Evolutionary conservation across 2,113 vertebrate species (phyloP).

Genomic region (Pangasianodon hypophthalmus): DNA sequence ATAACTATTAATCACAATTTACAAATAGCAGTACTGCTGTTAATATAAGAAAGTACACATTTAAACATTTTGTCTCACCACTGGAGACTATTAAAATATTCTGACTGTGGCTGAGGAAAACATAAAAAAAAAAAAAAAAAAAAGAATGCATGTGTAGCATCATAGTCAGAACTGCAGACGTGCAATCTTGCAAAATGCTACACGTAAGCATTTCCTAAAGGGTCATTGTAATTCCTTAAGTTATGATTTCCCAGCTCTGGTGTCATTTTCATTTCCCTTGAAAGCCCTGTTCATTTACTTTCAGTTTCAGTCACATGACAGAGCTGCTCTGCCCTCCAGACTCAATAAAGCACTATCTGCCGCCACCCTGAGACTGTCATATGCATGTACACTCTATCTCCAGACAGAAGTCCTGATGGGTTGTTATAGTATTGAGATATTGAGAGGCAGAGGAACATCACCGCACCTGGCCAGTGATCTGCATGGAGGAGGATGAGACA

Average conservation of each 20-base stretch:
- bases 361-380: constrained; percentile 58
- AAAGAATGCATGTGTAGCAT: too few species aligned
- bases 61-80: neutral
- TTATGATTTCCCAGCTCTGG: neutral
- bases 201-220: too few species aligned
- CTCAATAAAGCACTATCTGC: constrained; percentile 17
- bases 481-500: constrained; percentile 61
- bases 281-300: constrained; percentile 59
- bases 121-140: neutral
- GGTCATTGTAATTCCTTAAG: neutral
- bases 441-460: constrained; percentile 59
- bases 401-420: neutral
- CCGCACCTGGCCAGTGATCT: constrained; percentile 72
- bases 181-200: too few species aligned
- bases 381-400: neutral
- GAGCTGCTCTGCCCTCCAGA: neutral
- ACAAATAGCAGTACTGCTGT: neutral
- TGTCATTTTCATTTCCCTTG: constrained; percentile 69
- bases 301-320: constrained; percentile 58
- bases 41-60: neutral
- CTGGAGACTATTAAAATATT: neutral
- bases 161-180: too few species aligned
- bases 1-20: neutral
- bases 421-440: constrained; percentile 51
- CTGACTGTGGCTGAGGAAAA: neutral